phyloP scores from a whole-genome alignment of 1,140 invertebrate genomes.

The Heliconius hermathena region DNA sequence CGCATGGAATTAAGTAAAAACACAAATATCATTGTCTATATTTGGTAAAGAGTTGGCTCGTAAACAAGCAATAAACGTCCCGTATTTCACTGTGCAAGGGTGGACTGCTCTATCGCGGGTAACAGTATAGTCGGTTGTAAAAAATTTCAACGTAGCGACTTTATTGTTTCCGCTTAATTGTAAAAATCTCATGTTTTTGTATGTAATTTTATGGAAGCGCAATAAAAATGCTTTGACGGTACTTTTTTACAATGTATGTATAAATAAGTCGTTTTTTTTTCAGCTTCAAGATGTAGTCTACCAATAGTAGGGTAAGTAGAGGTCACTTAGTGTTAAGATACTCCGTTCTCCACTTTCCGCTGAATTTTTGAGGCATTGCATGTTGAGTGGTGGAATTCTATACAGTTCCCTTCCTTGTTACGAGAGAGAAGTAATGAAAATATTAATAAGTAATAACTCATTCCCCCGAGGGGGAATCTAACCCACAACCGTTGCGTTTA shows the following conservation, averaged over 20 bases:
- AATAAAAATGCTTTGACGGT: neutral
- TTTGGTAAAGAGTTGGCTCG: conserved; percentile 65
- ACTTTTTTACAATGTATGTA: neutral
- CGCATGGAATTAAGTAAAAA: conserved; percentile 46
- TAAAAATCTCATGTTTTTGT: conserved; percentile 30
- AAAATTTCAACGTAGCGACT: conserved; percentile 44
- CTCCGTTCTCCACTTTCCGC: no score
- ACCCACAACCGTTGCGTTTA: no score
- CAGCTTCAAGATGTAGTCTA: neutral
- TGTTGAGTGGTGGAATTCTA: no score
- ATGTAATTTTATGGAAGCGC: conserved; percentile 22
- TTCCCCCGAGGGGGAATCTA: no score
- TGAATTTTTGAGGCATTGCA: no score
- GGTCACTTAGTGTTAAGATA: no score
- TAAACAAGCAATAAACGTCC: conserved; percentile 67
- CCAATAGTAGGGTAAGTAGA: no score
- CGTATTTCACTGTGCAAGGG: conserved; percentile 52
- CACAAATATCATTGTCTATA: conserved; percentile 54
- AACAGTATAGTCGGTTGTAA: conserved; percentile 52
- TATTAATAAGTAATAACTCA: no score
- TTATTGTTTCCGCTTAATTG: conserved; percentile 62
- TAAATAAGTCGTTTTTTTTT: neutral
- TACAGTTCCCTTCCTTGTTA: no score
- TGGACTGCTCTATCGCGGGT: conserved; percentile 45
- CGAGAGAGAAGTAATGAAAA: no score